phyloP scores from a whole-genome alignment of 2,888 invertebrate species.

The Drosophila diplacantha region DNA sequence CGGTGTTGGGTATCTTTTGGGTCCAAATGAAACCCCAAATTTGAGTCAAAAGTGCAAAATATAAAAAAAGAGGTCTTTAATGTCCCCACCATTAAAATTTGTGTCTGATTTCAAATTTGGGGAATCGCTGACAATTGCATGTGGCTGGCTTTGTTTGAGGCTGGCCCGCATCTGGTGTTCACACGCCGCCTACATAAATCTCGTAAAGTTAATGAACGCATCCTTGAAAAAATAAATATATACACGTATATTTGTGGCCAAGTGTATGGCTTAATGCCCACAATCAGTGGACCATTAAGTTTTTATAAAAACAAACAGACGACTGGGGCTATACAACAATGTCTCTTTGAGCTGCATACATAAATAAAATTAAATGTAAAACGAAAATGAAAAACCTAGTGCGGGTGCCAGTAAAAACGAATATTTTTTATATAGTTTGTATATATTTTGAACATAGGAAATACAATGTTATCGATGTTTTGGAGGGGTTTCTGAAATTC shows the following conservation, averaged over 20 bases:
- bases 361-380: conserved; percentile 60
- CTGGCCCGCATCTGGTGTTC: conserved; percentile 55
- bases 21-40: conserved; percentile 3
- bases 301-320: conserved; percentile 54
- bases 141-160: conserved; percentile 4
- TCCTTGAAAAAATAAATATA: conserved; percentile 52
- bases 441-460: conserved; percentile 22
- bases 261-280: conserved; percentile 38
- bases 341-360: conserved; percentile 59
- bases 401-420: conserved; percentile 43
- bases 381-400: conserved; percentile 21
- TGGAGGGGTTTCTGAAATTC: neutral
- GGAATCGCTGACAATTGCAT: conserved; percentile 26
- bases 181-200: conserved; percentile 46
- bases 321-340: conserved; percentile 11
- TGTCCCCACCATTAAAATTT: conserved; percentile 38
- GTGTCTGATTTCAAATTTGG: conserved; percentile 10
- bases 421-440: conserved; percentile 27
- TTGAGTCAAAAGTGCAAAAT: conserved; percentile 45
- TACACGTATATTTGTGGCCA: conserved; percentile 23
- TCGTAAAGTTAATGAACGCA: conserved; percentile 56
- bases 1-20: conserved; percentile 56
- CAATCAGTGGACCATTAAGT: conserved; percentile 64
- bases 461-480: conserved; percentile 1
- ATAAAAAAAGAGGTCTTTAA: conserved; percentile 30